Evolutionary conservation across 2,797 vertebrate species (phyloP).

Genomic region (Microctenopoma lineatum): DNA sequence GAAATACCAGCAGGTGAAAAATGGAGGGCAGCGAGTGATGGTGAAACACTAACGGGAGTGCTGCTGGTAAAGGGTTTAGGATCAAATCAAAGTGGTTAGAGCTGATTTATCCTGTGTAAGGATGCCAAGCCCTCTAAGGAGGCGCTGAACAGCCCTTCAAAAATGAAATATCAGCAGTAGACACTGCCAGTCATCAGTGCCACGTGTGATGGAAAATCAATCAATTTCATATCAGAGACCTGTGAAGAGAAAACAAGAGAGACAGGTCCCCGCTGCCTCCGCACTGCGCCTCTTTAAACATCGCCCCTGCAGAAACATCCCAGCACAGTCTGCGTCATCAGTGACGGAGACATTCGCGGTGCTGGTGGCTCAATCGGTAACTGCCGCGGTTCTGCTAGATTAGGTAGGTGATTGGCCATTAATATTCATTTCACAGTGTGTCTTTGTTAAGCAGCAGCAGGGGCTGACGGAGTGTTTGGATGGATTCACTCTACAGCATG

Average conservation of each 20-base stretch:
- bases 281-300: slow-evolving; percentile 48
- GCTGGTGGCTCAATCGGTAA: slow-evolving; percentile 69
- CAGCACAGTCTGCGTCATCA: slow-evolving; percentile 54
- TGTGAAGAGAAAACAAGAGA: slow-evolving; percentile 66
- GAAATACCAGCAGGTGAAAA: slow-evolving; percentile 24
- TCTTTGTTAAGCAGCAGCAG: slow-evolving; percentile 77
- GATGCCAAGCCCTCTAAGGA: slow-evolving; percentile 75
- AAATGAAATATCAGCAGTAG: slow-evolving; percentile 84
- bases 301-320: slow-evolving; percentile 53
- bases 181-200: slow-evolving; percentile 82
- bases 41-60: slow-evolving; percentile 34
- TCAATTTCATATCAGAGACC: slow-evolving; percentile 82
- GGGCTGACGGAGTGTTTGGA: slow-evolving; percentile 71
- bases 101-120: slow-evolving; percentile 80
- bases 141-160: slow-evolving; percentile 62
- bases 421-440: slow-evolving; percentile 83
- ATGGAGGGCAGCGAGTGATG: slow-evolving; percentile 17
- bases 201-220: slow-evolving; percentile 84
- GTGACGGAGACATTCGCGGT: slow-evolving; percentile 58
- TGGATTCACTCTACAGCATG: slow-evolving; percentile 72
- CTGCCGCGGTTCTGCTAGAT: slow-evolving; percentile 80
- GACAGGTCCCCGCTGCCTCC: slow-evolving; percentile 58
- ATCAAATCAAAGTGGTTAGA: slow-evolving; percentile 79
- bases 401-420: slow-evolving; percentile 81
- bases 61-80: slow-evolving; percentile 50